Evolutionary conservation across 2,797 vertebrate genomes (phyloP), one percentile per base, ranked within the genome.

Genomic region (Oceanodroma leucorhoa): DNA sequence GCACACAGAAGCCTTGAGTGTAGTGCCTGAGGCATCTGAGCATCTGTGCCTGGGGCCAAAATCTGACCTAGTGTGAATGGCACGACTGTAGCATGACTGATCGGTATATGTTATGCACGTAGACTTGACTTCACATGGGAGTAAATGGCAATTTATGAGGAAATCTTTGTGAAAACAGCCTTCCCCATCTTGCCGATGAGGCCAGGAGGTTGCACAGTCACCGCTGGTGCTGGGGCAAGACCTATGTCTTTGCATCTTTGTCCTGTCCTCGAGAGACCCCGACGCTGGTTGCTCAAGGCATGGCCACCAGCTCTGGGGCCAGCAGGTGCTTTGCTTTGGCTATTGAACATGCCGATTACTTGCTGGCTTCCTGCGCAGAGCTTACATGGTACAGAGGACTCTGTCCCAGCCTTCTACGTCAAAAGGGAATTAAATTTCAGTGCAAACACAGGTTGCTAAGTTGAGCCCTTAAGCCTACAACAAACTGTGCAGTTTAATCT

Each of bases 391-490:
- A 46, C 6, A 62, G 45, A 67, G 53, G 64, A 38, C 55, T 84
- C 87, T 92, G 60, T 64, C 32, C 41, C 38, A 89, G 41, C 17
- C 32, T 64, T 87, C 84, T 93, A 57, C 11, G 24, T 92, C 84
- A 93, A 83, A 91, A 69, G 15, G 46, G 81, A 94, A 94, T 96
- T 96, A 95, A 92, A 95, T 87, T 89, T 85, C 90, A 83, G 0
- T 87, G 53, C 58, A 92, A 95, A 93, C 82, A 91, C 38, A 57
- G 61, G 71, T 65, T 89, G 27, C 41, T 65, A 45, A 34, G 71
- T 65, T 93, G 53, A 91, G 69, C 53, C 30, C 41, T 87, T 94
- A 87, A 92, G 71, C 71, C 43, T 84, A 43, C 55, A 51, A 80
- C 36, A 95, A 91, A 80, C 36, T n/a, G 34, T 76, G 23, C 15